A percentile compares a stretch with the other conserved stretches of the same genome.
These are phyloP conservation scores for Pristis pectinata DNA, from an alignment of 2,797 vertebrate species.

Conservation along the genomic window DNA sequence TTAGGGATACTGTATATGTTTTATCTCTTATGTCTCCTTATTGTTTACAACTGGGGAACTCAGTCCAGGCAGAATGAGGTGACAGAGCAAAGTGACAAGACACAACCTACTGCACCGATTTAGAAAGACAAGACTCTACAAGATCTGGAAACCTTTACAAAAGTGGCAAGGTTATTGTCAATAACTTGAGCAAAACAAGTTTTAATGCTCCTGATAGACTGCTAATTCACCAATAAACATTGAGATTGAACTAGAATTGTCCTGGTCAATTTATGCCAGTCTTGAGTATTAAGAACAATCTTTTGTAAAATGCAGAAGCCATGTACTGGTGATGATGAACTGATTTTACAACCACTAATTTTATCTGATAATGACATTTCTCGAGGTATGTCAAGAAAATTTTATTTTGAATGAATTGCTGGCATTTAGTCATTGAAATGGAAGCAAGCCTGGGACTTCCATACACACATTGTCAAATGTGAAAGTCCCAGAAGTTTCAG, in stretches of 20 bases:
- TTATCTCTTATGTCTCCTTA: too few relatives aligned
- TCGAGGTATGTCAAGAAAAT: too few relatives aligned
- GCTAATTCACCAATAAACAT: not conserved
- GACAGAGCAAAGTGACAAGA: not conserved
- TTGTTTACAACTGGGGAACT: too few relatives aligned
- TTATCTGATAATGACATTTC: not conserved
- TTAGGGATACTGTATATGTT: too few relatives aligned
- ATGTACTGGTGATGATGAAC: not conserved
- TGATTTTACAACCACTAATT: not conserved
- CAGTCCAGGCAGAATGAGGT: not conserved
- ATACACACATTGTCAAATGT: too few relatives aligned
- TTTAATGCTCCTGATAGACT: not conserved
- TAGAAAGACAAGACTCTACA: not conserved
- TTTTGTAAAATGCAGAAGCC: not conserved
- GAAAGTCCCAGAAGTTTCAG: too few relatives aligned
- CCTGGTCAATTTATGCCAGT: not conserved
- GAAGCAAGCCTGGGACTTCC: too few relatives aligned
- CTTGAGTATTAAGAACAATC: not conserved
- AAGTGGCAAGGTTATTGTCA: not conserved
- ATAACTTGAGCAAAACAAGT: not conserved
- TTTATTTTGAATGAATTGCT: not conserved
- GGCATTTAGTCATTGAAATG: too few relatives aligned
- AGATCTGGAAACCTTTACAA: not conserved
- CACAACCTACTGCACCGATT: not conserved
- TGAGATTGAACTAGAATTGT: not conserved